Evolutionary conservation across 2,113 vertebrate species (phyloP).

Genomic region (Grammomys dolichurus): DNA sequence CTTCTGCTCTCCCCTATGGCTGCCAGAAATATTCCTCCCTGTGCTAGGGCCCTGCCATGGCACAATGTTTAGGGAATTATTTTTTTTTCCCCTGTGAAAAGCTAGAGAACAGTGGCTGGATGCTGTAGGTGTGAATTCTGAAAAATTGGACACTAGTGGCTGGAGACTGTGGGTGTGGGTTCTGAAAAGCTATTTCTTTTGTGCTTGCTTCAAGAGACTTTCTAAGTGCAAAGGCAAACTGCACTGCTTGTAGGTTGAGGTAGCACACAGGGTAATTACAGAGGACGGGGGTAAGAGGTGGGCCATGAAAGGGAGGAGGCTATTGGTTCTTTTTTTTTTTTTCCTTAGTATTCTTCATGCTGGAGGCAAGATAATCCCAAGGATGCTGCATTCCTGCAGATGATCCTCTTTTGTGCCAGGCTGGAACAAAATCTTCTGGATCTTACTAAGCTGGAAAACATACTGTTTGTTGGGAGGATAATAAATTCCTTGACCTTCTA

Average conservation of each 20-base stretch:
- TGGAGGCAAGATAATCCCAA: background rate
- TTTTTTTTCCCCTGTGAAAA: background rate
- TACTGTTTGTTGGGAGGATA: constrained; percentile 18
- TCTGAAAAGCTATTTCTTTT: background rate
- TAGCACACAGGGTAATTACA: background rate
- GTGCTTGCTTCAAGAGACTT: constrained; percentile 32
- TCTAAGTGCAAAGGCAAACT: constrained; percentile 24
- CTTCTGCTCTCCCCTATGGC: background rate
- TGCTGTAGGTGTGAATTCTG: background rate
- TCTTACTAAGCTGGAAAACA: constrained; percentile 52
- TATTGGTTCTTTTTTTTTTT: no score
- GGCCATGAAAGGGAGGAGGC: background rate
- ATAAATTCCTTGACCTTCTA: background rate
- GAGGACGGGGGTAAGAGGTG: fast-evolving
- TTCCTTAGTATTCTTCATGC: background rate
- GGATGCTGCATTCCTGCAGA: constrained; percentile 25
- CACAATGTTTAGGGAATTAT: background rate
- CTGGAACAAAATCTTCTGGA: constrained; percentile 33
- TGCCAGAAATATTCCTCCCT: fast-evolving
- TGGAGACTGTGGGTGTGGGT: background rate
- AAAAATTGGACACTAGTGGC: background rate
- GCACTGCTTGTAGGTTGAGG: background rate
- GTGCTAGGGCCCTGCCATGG: fast-evolving
- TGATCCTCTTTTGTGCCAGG: background rate
- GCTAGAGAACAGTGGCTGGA: background rate